These are phyloP conservation scores for Epinephelus malabaricus DNA, from an alignment of 2,797 vertebrate genomes.

Conservation along the genomic window DNA sequence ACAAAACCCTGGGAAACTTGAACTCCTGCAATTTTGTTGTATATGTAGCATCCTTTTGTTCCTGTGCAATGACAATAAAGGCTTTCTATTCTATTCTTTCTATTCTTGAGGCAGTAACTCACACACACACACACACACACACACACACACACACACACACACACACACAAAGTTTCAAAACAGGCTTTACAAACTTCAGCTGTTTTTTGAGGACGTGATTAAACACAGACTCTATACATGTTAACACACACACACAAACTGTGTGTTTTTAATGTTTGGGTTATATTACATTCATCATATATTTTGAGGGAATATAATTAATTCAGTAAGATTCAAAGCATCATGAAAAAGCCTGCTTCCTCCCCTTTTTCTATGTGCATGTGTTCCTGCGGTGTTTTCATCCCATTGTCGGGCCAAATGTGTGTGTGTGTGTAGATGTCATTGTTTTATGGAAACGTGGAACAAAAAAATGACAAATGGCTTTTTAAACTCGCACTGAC, in stretches of 20 bases:
- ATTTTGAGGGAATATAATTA: slow-evolving; percentile 21
- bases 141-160: too few species aligned
- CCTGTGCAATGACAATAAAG: too few species aligned
- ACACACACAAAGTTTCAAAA: slow-evolving; percentile 12
- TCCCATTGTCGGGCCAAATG: slow-evolving; percentile 28
- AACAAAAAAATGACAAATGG: slow-evolving; percentile 75
- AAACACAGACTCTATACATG: slow-evolving; percentile 17
- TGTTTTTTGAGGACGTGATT: slow-evolving; percentile 20
- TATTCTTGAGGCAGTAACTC: too few species aligned
- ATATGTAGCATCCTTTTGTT: too few species aligned
- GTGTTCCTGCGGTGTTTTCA: slow-evolving; percentile 13
- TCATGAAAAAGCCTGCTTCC: slow-evolving; percentile 11
- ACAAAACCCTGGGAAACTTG: too few species aligned
- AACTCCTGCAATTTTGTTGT: too few species aligned
- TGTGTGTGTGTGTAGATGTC: slow-evolving; percentile 26
- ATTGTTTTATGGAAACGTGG: slow-evolving; percentile 57
- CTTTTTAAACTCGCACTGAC: slow-evolving; percentile 66
- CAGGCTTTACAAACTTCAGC: slow-evolving; percentile 15
- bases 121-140: too few species aligned
- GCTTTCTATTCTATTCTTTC: too few species aligned
- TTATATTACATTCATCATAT: slow-evolving; percentile 13
- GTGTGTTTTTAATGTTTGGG: slow-evolving; percentile 7
- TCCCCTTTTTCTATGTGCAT: slow-evolving; percentile 8
- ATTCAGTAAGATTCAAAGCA: slow-evolving; percentile 20
- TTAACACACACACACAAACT: slow-evolving; percentile 22